Base-by-base conservation (phyloP, 2,797 vertebrate species). In the Amazona ochrocephala region DNA sequence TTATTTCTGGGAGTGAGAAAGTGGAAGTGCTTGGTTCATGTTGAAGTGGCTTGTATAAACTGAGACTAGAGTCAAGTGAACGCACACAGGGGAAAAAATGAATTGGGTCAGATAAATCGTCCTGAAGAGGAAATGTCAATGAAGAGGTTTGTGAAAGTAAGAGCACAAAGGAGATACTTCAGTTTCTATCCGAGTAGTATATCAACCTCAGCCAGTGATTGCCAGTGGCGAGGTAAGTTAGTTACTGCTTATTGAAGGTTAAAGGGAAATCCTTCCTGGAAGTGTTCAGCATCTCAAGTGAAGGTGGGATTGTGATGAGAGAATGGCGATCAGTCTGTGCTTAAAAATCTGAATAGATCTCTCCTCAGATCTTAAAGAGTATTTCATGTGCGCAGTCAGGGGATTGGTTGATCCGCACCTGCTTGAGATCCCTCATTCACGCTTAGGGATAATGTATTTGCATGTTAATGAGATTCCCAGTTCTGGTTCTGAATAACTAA, bases 11-110 rank as follows among this genome's bases (percentile, higher is more conserved):
- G 29, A 70, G n/a, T 79, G 74, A 48, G 88, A 70, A 62, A n/a
- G n/a, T 84, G 85, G 76, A 79, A 94, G 88, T 30, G 26, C 44
- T 93, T 50, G 45, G 37, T 90, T 90, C 84, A 60, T 32, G 41
- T 51, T 84, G 82, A 88, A 96, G 87, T 79, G 83, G 64, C 41
- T 84, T 82, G 27, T 79, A 37, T 61, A 95, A 93, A 88, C n/a
- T 44, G 76, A 75, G 76, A 30, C 39, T 78, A 4, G 61, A 90
- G 81, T 87, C 87, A 90, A 92, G 73, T 60, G 87, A 91, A 66
- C 39, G 44, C 73, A 39, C 8, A 48, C 58, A 64, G 8, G 14
- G 22, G 5, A 3, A 41, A 50, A 42, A 67, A 45, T 62, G 44
- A 68, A 64, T 45, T 56, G 17, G 54, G 39, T 84, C 53, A 84